Evolutionary conservation across 1,140 invertebrate species (phyloP), one percentile per base, ranked within the genome.

Genomic region (Chymomyza costata): DNA sequence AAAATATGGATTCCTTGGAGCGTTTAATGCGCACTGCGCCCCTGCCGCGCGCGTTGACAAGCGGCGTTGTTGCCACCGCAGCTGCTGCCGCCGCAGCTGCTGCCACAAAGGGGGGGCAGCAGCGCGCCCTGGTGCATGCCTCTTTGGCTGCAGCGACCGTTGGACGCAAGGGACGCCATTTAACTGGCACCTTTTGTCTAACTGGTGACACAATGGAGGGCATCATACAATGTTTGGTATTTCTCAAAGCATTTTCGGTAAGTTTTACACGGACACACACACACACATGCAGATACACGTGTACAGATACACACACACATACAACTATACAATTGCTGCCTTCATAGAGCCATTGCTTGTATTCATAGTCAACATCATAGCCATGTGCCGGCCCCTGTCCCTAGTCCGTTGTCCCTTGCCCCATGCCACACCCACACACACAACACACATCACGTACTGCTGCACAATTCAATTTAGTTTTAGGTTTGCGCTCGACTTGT

Each of bases 221-320:
- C 65, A 95, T 95, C 76, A 95, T 95, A 86, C 94, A 95, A 88
- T 95, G 94, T 86, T 89, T 95, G 66, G 94, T 95, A 65, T 95
- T 95, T 87, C 90, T 95, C 78, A 95, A 95, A 87, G 94, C 94
- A 19, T 95, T 95, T 83, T 94, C 93, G 92, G 94, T 95, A 90
- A 92, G 93, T 89, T 51, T 54, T 52, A 16, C n/a, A 34, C 6
- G 18, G 18, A 40, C 37, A 7, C 30, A 18, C 19, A 45, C 5
- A 31, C 13, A 17, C 13, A 16, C 6, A 6, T 38, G 40, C 18
- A 45, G 3, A 46, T 15, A 21, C 2, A 34, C 3, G 30, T 10
- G 18, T 21, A 16, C 19, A 39, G 21, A 41, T 6, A 8, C 10
- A 6, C 2, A 52, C 19, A 41, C n/a, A 35, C 21, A 43, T 16